A percentile compares a stretch with the other conserved stretches of the same genome.
Evolutionary conservation across 2,888 invertebrate genomes (phyloP).

Genomic region (Hemistola chrysoprasaria): DNA sequence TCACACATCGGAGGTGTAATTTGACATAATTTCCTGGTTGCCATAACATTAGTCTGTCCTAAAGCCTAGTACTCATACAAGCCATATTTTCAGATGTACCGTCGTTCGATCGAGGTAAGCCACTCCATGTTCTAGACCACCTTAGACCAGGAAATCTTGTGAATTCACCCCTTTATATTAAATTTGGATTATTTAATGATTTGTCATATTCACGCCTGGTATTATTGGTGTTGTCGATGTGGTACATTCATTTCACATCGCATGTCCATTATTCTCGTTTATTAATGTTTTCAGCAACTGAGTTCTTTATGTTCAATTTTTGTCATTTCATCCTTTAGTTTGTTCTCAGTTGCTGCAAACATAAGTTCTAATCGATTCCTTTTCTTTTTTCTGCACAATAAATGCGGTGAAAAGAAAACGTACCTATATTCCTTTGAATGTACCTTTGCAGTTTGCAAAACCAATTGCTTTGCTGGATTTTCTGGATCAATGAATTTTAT

Average conservation of each 20-base stretch:
- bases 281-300: conserved; percentile 3
- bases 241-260: conserved; percentile 26
- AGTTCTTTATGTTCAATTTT: neutral
- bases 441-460: conserved; percentile 30
- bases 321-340: conserved; percentile 2
- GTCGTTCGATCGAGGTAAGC: conserved; percentile 73
- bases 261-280: conserved; percentile 16
- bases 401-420: conserved; percentile 9
- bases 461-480: conserved; percentile 28
- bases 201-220: conserved; percentile 10
- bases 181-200: conserved; percentile 24
- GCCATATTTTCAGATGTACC: conserved; percentile 74
- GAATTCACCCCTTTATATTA: conserved; percentile 51
- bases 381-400: conserved; percentile 4
- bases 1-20: conserved; percentile 46
- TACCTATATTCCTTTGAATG: conserved; percentile 24
- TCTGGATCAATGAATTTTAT: conserved; percentile 12
- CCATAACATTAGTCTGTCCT: conserved; percentile 34
- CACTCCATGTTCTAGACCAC: conserved; percentile 48
- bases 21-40: conserved; percentile 67
- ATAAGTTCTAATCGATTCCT: conserved; percentile 4
- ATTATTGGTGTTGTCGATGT: conserved; percentile 15
- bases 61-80: conserved; percentile 52
- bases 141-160: conserved; percentile 69
- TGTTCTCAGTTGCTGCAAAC: conserved; percentile 17